A percentile compares a stretch with the other conserved stretches of the same genome.
These are phyloP conservation scores for Rhinichthys osculus DNA, from an alignment of 2,797 vertebrate genomes.

Conservation along the genomic window DNA sequence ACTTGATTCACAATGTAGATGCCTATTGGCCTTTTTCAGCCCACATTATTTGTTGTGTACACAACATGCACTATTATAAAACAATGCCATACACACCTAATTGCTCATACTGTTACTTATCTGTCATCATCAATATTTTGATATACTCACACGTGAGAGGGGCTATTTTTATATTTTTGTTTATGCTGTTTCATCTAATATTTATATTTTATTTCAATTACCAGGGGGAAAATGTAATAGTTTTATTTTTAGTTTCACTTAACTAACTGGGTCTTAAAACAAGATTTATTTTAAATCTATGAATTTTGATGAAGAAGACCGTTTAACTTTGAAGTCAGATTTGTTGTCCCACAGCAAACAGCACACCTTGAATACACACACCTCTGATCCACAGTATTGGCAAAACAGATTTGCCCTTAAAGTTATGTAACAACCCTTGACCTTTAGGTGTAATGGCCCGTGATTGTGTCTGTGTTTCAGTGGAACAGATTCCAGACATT, in stretches of 20 bases:
- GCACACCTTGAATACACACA: conserved; percentile 25
- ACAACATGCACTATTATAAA: background rate
- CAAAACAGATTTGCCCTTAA: conserved; percentile 46
- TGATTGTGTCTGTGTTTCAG: conserved; percentile 35
- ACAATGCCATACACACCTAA: conserved; percentile 3
- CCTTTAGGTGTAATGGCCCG: conserved; percentile 27
- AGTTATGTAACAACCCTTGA: conserved; percentile 53
- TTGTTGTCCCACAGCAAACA: conserved; percentile 23
- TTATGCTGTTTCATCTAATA: background rate
- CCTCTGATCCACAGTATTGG: conserved; percentile 22
- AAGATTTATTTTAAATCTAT: background rate
- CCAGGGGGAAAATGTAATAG: background rate
- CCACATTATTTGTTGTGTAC: background rate
- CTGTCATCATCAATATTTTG: background rate
- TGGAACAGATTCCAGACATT: conserved; percentile 38
- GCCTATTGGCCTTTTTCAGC: background rate
- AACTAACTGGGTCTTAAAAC: background rate
- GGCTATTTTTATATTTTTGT: background rate
- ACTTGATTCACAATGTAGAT: background rate
- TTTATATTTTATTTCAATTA: background rate
- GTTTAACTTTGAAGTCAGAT: conserved; percentile 6
- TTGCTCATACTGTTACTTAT: background rate
- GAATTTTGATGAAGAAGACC: background rate
- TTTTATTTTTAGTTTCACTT: background rate
- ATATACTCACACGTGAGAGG: background rate